These are phyloP conservation scores for Malthinus flaveolus DNA, from an alignment of 2,888 invertebrate species.

Conservation along the genomic window DNA sequence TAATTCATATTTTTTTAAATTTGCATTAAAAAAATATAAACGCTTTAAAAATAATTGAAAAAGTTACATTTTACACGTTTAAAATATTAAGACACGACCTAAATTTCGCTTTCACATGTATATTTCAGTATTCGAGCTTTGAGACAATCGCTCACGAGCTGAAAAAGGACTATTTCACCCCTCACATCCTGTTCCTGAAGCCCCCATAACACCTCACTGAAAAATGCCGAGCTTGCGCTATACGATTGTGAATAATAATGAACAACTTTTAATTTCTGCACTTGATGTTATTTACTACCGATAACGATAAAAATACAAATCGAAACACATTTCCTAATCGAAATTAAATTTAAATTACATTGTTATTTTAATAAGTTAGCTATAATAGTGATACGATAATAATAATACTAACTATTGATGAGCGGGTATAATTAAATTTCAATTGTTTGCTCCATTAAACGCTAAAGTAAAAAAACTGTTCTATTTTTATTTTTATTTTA, in stretches of 20 bases:
- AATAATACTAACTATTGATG: no score
- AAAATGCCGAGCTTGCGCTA: conserved; percentile 26
- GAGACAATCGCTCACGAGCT: conserved; percentile 21
- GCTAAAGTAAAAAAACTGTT: no score
- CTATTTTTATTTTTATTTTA: no score
- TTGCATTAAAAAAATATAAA: conserved; percentile 22
- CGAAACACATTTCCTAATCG: no score
- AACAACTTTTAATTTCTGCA: no score
- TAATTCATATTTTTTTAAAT: conserved; percentile 29
- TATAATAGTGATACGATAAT: no score
- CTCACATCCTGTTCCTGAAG: conserved; percentile 35
- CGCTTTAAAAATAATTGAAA: conserved; percentile 3
- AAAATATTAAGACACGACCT: conserved; percentile 15
- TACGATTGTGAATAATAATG: background rate
- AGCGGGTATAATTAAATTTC: no score
- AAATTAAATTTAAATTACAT: no score
- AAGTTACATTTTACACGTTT: conserved; percentile 19
- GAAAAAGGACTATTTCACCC: conserved; percentile 36
- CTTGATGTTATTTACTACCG: no score
- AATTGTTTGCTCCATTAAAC: no score
- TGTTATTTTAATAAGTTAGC: no score
- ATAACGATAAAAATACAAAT: no score
- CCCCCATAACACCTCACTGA: conserved; percentile 32
- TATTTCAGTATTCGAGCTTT: conserved; percentile 18
- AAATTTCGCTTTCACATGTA: conserved; percentile 25